Percentiles rank a stretch among this genome's conserved stretches.
Evolutionary conservation across 2,888 invertebrate species (phyloP).

Genomic region (Dolomedes plantarius): DNA sequence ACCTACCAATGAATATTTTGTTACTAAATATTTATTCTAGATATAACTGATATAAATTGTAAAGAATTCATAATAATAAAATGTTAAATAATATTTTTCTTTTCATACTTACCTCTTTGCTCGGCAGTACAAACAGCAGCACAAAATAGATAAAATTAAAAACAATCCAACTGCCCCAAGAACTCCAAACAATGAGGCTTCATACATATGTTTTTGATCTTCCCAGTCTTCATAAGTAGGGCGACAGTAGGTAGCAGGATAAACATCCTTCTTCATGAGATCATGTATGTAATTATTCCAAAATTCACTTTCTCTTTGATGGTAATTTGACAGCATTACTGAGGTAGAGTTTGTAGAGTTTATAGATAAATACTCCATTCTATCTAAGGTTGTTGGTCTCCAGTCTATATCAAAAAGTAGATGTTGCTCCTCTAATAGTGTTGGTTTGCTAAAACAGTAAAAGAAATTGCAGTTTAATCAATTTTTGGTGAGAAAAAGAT

Average conservation of each 20-base stretch:
- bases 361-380: slow-evolving; percentile 85
- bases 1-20: too few relatives aligned
- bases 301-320: slow-evolving; percentile 92
- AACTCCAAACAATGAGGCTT: slow-evolving; percentile 94
- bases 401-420: slow-evolving; percentile 40
- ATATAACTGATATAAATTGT: too few relatives aligned
- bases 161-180: slow-evolving; percentile 87
- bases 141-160: slow-evolving; percentile 87
- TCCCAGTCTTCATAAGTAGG: slow-evolving; percentile 82
- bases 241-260: slow-evolving; percentile 85
- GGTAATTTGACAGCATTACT: slow-evolving; percentile 86
- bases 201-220: slow-evolving; percentile 80
- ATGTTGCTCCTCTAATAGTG: slow-evolving; percentile 17
- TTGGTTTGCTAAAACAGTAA: slow-evolving; percentile 46
- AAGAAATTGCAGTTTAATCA: too few relatives aligned
- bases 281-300: slow-evolving; percentile 93
- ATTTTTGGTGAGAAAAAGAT: too few relatives aligned
- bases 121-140: slow-evolving; percentile 90
- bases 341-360: slow-evolving; percentile 88
- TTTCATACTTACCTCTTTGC: slow-evolving; percentile 88
- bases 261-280: slow-evolving; percentile 85
- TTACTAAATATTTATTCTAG: too few relatives aligned
- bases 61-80: too few relatives aligned
- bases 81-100: too few relatives aligned
- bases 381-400: slow-evolving; percentile 42